These are phyloP conservation scores for Epinephelus moara DNA, from an alignment of 2,113 vertebrate genomes.

Conservation along the genomic window DNA sequence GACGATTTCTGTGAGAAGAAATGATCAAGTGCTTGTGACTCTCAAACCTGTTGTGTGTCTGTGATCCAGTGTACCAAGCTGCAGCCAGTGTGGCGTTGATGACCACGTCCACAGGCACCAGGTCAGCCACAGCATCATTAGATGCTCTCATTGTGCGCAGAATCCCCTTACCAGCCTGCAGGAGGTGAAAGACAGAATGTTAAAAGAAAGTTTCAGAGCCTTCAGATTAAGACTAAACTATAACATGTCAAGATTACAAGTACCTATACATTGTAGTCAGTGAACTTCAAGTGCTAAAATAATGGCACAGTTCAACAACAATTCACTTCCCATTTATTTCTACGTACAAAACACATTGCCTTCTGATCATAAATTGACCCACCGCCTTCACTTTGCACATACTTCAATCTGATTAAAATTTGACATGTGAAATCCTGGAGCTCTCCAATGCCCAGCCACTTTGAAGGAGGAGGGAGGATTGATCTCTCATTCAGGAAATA, in stretches of 20 bases:
- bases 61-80: conserved; percentile 96
- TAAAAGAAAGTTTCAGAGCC: no score
- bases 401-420: neutral
- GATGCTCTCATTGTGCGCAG: conserved; percentile 97
- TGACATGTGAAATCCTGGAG: neutral
- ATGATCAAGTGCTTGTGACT: neutral
- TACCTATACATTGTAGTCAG: neutral
- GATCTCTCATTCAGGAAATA: neutral
- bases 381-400: neutral
- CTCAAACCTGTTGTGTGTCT: conserved; percentile 87
- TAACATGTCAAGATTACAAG: no score
- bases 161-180: conserved; percentile 98
- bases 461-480: neutral
- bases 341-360: no score
- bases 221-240: no score
- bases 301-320: neutral
- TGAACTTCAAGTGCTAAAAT: neutral
- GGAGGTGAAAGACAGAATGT: neutral
- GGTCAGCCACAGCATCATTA: conserved; percentile 94
- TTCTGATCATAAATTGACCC: no score
- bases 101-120: conserved; percentile 97
- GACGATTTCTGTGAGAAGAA: neutral
- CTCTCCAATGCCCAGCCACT: neutral
- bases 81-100: conserved; percentile 94
- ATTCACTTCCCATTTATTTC: no score